Evolutionary conservation across 1,140 invertebrate species (phyloP), one percentile per base, ranked within the genome.

Genomic region (Brachionus sp.): DNA sequence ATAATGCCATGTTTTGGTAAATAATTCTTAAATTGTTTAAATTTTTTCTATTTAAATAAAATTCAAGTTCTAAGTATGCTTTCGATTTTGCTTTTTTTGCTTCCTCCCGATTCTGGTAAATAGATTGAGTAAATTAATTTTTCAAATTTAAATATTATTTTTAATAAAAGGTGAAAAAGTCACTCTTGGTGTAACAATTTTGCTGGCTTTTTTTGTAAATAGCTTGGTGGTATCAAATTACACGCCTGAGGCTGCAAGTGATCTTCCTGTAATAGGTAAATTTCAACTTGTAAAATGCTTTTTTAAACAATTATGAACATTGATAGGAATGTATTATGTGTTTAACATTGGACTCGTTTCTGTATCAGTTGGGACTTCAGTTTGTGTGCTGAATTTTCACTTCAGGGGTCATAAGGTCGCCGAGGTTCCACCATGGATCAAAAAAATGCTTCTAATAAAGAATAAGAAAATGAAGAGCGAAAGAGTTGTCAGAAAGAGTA

Each of bases 1-100:
- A 39, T 80, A 37, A 80, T 80, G 77, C 77, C 77, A 37, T 80
- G 77, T 62, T 80, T 80, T 66, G 77, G 77, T 80, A 62, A 75
- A 25, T 75, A 46, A 25, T 73, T 73, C 4, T 46, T 42, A 16
- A 73, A 42, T 23, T 42, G 19, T 42, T 42, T 25, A 25, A 73
- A 7, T 42, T 16, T 73, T 23, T 29, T 19, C n/a, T 73, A 44
- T 44, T 42, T 42, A 9, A 29, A 42, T n/a, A 23, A n/a, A n/a
- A 19, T 50, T 50, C 5, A 35, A 80, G 77, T 80, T 35, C 9
- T 80, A 42, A 62, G 50, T 25, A 80, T 80, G 77, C 77, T 80
- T 57, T 80, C 77, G 12, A 80, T 80, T 19, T 44, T 80, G 5
- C 7, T 80, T 1, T 80, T 80, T 80, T 66, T 80, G 13, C 37